Base-by-base conservation (phyloP, 53 echinoderm and acorn worm genomes). In the Mesocentrotus franciscanus region DNA sequence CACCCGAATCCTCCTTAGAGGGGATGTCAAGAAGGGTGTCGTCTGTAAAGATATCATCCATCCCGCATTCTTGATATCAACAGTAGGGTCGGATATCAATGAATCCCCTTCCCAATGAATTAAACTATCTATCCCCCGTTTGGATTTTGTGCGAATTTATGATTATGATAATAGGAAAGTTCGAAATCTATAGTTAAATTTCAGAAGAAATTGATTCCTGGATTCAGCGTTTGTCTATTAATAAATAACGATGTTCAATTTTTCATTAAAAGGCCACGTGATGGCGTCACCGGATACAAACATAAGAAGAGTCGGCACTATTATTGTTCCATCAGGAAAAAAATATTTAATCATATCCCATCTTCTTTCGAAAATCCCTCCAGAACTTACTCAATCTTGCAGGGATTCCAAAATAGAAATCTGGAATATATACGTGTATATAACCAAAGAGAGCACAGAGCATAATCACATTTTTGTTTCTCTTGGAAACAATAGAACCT, bases 1-100 rank as follows among this genome's bases (percentile, higher is more conserved):
- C 87, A 87, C 87, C 57, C n/a, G 87, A 3, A 24, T 49, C 42
- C 56, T 87, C 87, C 57, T 87, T 55, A 26, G 87, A 87, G 87
- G 58, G 87, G 26, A 87, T 87, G 87, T 87, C 58, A 87, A 58
- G 59, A 58, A 58, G n/a, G 87, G 55, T 36, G 11, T 84, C 42
- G 39, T 84, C 84, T 84, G n/a, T 12, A 30, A 27, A 76, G 76
- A 76, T 13, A 30, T 27, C 33, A 5, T 81, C 81, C 42, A 39
- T 81, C 42, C 16, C 81, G 33, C 16, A 36, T 42, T 13, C 20
- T 42, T 9, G 5, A 74, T 32, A 30, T 74, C 7, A 81, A 81
- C 49, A 39, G 8, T 22, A 16, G 22, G 9, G 13, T 18, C 81
- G 36, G 42, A 32, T 74, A 30, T 72, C 30, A 36, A 36, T 79